A percentile compares a stretch with the other conserved stretches of the same genome.
phyloP scores from a whole-genome alignment of 2,888 invertebrate species.

The Subacronicta megacephala region DNA sequence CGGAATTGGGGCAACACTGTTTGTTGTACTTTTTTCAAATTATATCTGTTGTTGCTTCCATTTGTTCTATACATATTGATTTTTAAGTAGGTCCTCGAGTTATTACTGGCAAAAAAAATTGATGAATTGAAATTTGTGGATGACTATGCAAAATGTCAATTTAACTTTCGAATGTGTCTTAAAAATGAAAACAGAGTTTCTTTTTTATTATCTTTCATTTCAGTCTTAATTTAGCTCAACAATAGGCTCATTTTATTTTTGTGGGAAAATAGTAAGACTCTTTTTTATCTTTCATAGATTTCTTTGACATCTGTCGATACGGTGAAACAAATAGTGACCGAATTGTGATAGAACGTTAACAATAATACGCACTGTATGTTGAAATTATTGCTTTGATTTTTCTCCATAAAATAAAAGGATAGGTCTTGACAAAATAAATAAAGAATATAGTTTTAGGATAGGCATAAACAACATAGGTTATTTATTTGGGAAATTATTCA shows the following conservation, averaged over 20 bases:
- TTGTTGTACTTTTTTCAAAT: no score
- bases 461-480: no score
- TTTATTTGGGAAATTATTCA: no score
- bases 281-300: constrained; percentile 16
- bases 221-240: no score
- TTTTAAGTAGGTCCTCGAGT: no score
- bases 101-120: no score
- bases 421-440: not conserved
- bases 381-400: constrained; percentile 27
- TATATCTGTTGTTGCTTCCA: not conserved
- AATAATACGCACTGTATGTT: constrained; percentile 26
- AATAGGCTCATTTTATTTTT: no score
- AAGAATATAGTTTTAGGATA: not conserved
- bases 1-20: not conserved
- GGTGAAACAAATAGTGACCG: not conserved
- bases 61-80: not conserved
- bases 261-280: not conserved
- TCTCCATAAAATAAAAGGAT: constrained; percentile 21
- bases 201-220: no score
- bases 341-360: constrained; percentile 18
- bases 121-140: no score
- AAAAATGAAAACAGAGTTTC: no score
- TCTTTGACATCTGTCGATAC: not conserved
- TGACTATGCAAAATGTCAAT: no score
- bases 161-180: no score